Evolutionary conservation across 2,797 vertebrate genomes (phyloP).

Genomic region (Gambusia yucatana): DNA sequence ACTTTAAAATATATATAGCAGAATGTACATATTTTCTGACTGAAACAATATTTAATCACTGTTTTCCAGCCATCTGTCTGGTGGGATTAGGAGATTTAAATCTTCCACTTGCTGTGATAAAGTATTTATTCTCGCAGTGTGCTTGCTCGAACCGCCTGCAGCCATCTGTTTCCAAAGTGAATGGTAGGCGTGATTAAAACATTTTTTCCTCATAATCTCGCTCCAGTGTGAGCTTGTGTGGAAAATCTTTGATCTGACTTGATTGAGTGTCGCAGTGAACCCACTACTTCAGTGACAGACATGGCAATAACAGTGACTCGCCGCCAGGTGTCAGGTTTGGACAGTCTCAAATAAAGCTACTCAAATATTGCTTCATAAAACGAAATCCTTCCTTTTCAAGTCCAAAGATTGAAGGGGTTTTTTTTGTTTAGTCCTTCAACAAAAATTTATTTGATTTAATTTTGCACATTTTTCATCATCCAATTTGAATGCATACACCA

Average conservation of each 20-base stretch:
- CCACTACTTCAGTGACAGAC: not conserved
- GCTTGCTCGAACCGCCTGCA: not conserved
- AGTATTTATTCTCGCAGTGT: not conserved
- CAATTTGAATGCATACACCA: not conserved
- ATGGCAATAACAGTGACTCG: not conserved
- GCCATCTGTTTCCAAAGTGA: not conserved
- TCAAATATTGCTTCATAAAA: not conserved
- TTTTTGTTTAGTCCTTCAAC: not conserved
- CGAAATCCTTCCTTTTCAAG: not conserved
- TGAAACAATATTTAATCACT: not conserved
- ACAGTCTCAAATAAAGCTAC: not conserved
- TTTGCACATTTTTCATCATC: not conserved
- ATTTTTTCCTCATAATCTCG: not conserved
- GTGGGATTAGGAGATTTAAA: not conserved
- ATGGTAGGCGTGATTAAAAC: not conserved
- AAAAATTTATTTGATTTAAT: not conserved
- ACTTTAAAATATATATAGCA: not conserved
- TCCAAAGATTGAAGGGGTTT: not conserved
- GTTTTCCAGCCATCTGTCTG: not conserved
- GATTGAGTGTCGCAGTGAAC: not conserved
- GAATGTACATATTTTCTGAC: not conserved
- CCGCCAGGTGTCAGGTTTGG: slow-evolving; percentile 60
- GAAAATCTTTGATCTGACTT: not conserved
- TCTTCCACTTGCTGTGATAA: not conserved
- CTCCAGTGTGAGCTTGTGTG: not conserved